Percentiles rank a stretch among this genome's conserved stretches.
These are phyloP conservation scores for Hylia prasina DNA, from an alignment of 2,113 vertebrate species.

Conservation along the genomic window DNA sequence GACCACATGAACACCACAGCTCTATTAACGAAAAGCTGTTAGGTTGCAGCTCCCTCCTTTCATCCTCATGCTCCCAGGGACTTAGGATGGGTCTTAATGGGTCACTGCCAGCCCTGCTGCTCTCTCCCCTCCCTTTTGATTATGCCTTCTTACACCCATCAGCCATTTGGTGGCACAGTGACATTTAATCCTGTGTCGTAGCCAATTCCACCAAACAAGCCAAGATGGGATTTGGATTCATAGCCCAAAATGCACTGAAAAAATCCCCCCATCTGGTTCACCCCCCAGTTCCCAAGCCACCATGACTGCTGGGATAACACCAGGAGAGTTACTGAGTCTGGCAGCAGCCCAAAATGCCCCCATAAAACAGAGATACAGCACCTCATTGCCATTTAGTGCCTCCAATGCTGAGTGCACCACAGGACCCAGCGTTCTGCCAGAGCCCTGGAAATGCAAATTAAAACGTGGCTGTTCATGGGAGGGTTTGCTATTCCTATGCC, in stretches of 20 bases:
- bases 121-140: not conserved
- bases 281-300: not conserved
- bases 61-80: not conserved
- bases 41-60: not conserved
- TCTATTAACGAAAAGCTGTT: not conserved
- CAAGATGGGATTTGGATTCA: not conserved
- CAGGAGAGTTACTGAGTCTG: not conserved
- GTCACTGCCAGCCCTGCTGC: not conserved
- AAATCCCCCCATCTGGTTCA: not conserved
- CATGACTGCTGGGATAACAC: not conserved
- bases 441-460: not conserved
- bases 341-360: not conserved
- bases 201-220: not conserved
- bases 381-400: not conserved
- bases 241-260: not conserved
- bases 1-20: not conserved
- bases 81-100: not conserved
- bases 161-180: not conserved
- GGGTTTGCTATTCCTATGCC: not conserved
- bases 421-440: not conserved
- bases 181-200: rapidly evolving
- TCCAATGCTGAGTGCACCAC: not conserved
- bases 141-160: not conserved
- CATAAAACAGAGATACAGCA: not conserved
- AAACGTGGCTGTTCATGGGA: not conserved